Percentiles rank a stretch among this genome's conserved stretches.
Evolutionary conservation across 2,113 vertebrate species (phyloP).

Genomic region (Pristiophorus japonicus): DNA sequence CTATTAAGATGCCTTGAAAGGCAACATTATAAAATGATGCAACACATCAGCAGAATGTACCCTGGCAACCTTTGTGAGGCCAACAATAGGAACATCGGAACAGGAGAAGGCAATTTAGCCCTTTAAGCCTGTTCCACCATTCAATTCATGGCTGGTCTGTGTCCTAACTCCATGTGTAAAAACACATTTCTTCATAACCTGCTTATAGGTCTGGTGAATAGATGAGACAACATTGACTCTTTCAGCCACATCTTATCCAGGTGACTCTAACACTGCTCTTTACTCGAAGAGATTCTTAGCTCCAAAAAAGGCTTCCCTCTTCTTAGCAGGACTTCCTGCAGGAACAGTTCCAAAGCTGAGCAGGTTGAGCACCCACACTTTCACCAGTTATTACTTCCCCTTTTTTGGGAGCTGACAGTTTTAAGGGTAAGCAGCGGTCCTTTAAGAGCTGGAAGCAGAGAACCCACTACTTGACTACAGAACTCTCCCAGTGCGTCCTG

Average conservation of each 20-base stretch:
- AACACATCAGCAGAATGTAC: not conserved
- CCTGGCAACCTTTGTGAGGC: not conserved
- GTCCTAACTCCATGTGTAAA: too few relatives aligned
- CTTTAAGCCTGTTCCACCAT: too few relatives aligned
- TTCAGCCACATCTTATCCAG: not conserved
- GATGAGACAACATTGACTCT: not conserved
- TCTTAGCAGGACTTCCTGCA: too few relatives aligned
- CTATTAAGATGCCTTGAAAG: not conserved
- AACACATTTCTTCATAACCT: not conserved
- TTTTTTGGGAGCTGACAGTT: not conserved
- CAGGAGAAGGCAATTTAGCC: too few relatives aligned
- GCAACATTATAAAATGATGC: not conserved
- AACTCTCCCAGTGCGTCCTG: not conserved
- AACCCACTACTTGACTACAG: not conserved
- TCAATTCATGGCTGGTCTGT: too few relatives aligned
- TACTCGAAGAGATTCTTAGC: too few relatives aligned
- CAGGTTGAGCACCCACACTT: not conserved
- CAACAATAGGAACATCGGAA: not conserved
- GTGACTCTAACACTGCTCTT: not conserved
- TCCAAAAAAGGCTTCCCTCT: not conserved
- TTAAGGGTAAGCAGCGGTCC: not conserved
- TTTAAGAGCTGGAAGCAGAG: not conserved
- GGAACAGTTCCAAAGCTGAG: not conserved
- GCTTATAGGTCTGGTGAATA: not conserved
- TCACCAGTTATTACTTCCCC: not conserved